Evolutionary conservation across 2,888 invertebrate species (phyloP), one percentile per base, ranked within the genome.

Genomic region (Drosophila peninsularis): DNA sequence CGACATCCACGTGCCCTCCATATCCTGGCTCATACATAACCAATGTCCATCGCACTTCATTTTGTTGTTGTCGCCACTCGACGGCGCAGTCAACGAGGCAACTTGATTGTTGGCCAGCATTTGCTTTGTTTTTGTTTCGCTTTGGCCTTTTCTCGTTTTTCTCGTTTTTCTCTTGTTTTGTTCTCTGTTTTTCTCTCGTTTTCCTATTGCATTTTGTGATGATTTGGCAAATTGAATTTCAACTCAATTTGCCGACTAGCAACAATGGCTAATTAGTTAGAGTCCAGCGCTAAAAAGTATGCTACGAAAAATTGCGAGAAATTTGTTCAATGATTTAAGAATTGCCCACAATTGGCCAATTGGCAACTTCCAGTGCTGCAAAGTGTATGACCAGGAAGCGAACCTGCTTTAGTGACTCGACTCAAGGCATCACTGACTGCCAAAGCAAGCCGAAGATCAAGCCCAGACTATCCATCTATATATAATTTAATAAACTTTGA

Each of bases 181-280:
- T n/a, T 60, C 14, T 62, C 10, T 19, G 3, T 56, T 30, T 41
- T 21, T 10, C 44, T 42, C 10, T 42, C 30, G 36, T 24, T 52
- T 56, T 55, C 47, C 44, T 27, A 24, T 17, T 45, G 60, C 74
- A 36, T 80, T 81, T 75, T 80, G 63, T 80, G 82, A 76, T 78
- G 77, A 82, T 87, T 86, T 69, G 71, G 65, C 80, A 87, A 84
- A 84, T 84, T 84, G 80, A 84, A 84, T 87, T 84, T 80, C 80
- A 75, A 86, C 81, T 81, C 79, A 83, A 83, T 86, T 83, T 83
- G 83, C 47, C 54, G 58, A 64, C 61, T 17, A 67, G 74, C 80
- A 79, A 74, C 71, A 71, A 69, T 21, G 61, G 62, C 78, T 81
- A 81, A 81, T 81, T 79, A 79, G 71, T 61, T 50, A 36, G 47